Evolutionary conservation across 2,113 vertebrate species (phyloP), one percentile per base, ranked within the genome.

Genomic region (Bagarius yarrelli): DNA sequence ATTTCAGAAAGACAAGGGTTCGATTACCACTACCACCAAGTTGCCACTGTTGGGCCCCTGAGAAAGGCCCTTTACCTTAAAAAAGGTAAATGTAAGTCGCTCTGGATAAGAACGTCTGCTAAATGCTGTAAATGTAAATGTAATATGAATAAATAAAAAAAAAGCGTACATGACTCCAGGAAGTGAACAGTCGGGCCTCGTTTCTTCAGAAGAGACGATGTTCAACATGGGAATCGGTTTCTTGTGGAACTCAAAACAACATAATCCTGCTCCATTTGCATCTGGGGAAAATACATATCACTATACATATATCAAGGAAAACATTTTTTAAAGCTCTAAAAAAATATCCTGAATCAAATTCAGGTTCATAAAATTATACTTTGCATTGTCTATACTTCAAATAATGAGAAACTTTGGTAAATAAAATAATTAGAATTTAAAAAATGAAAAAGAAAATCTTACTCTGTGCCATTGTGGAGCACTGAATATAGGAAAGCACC

Each of bases 161-260:
- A 61, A 61, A 57, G 83, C 89, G 88, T 83, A 91, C 91, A 93
- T 76, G 81, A 59, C 50, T 50, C 34, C 91, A 8, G 40, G 0
- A 25, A 25, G 75, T 0, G 80, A 0, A 79, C 92, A 93, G 0
- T 83, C 80, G 2, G 0, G 0, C 32, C 88, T 87, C 2, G 88
- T 87, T 23, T 57, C 0, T 0, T 6, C 9, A 15, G 34, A 57
- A n/a, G 12, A 8, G 34, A 90, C 90, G 8, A 75, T 12, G 21
- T 25, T 57, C 0, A 0, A 3, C 15, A n/a, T 14, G 1, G 59
- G 44, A 1, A 78, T 0, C 1, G n/a, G n/a, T 64, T 0, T 53
- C 2, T 52, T 78, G 5, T n/a, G 59, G 14, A 78, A 78, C 18
- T 32, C 25, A 13, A 78, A 78, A 52, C 76, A 78, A 60, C 76